Conservation (phyloP, 1,140 invertebrate genomes). For the Periplaneta americana region DNA sequence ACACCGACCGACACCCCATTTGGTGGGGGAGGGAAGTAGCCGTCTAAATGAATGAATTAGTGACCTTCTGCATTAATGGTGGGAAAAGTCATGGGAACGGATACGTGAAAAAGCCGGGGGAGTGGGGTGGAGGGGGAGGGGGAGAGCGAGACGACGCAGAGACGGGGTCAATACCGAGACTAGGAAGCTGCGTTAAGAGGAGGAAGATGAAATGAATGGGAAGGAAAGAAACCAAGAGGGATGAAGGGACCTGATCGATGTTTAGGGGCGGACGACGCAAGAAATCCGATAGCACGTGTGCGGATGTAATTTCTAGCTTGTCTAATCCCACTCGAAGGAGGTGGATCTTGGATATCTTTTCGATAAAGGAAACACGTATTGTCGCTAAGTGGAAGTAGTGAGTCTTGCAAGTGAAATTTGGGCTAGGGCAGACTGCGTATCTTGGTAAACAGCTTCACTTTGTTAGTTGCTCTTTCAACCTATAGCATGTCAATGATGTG, state of each 20-base stretch:
- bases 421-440: too few relatives aligned
- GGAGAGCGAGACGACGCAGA: neutral
- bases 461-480: too few relatives aligned
- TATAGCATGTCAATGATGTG: too few relatives aligned
- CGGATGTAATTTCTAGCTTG: neutral
- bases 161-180: neutral
- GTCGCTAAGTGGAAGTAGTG: neutral
- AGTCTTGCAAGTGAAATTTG: neutral
- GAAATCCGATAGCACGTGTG: neutral
- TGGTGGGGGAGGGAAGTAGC: neutral
- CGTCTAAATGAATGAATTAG: neutral
- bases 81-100: neutral
- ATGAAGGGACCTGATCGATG: neutral
- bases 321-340: neutral
- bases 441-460: too few relatives aligned
- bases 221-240: neutral
- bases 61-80: neutral
- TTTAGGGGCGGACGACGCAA: neutral
- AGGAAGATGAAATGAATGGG: neutral
- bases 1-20: neutral
- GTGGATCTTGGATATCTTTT: neutral
- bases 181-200: too few relatives aligned
- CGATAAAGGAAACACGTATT: neutral
- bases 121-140: neutral
- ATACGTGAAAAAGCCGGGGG: neutral